Conservation (phyloP, 2,888 invertebrate genomes). For the Pachydiplax longipennis region DNA sequence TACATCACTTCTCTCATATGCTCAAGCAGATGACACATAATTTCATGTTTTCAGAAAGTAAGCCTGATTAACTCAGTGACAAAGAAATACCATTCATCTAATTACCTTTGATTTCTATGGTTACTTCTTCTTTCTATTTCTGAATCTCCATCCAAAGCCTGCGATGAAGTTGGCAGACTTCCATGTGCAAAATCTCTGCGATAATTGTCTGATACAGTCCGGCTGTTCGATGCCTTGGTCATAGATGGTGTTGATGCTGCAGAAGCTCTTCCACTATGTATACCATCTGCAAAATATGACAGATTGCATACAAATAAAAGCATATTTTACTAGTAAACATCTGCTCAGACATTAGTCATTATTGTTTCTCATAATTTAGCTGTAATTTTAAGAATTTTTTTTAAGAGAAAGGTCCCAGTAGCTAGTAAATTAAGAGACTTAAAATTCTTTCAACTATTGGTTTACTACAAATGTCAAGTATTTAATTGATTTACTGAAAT, state of each 20-base stretch:
- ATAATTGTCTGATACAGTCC: slow-evolving; percentile 5
- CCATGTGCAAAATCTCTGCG: slow-evolving; percentile 37
- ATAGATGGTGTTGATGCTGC: background rate
- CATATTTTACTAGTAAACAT: background rate
- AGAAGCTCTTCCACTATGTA: background rate
- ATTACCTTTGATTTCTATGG: slow-evolving; percentile 14
- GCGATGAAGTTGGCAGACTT: background rate
- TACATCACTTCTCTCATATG: background rate
- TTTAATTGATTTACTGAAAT: too few species aligned
- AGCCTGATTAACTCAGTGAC: too few species aligned
- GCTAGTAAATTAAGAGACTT: too few species aligned
- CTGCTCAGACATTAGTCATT: too few species aligned
- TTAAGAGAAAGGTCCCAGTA: too few species aligned
- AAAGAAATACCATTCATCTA: background rate
- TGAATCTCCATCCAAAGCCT: background rate
- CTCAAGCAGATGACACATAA: too few species aligned
- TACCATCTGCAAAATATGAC: background rate
- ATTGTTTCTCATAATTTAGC: too few species aligned
- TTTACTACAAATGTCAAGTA: too few species aligned
- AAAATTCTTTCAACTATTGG: too few species aligned
- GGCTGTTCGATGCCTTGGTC: background rate
- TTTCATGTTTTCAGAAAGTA: too few species aligned
- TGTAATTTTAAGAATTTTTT: too few species aligned
- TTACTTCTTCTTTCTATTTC: background rate
- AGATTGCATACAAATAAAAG: background rate